Conservation (phyloP, 2,888 invertebrate genomes). For the Venusia cambrica region DNA sequence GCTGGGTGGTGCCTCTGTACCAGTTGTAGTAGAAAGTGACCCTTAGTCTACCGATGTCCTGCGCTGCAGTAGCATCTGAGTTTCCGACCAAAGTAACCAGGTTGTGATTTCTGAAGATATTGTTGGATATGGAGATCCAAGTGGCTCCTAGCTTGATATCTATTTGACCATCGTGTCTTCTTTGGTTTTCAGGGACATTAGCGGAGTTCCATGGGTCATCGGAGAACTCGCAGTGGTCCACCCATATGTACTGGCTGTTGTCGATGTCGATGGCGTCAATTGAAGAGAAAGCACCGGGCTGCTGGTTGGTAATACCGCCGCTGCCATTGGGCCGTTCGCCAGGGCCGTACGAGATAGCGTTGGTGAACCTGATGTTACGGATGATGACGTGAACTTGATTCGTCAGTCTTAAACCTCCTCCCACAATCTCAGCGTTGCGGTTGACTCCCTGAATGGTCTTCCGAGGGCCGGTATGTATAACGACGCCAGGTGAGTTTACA, state of each 20-base stretch:
- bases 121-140: slow-evolving; percentile 21
- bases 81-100: slow-evolving; percentile 20
- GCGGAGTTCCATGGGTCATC: slow-evolving; percentile 25
- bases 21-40: slow-evolving; percentile 22
- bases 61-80: slow-evolving; percentile 12
- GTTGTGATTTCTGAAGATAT: slow-evolving; percentile 27
- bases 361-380: slow-evolving; percentile 18
- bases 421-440: slow-evolving; percentile 15
- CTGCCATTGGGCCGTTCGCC: slow-evolving; percentile 21
- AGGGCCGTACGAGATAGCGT: slow-evolving; percentile 20
- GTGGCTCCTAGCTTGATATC: slow-evolving; percentile 18
- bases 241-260: slow-evolving; percentile 7
- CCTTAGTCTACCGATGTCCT: slow-evolving; percentile 17
- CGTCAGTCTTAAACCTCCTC: slow-evolving; percentile 13
- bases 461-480: slow-evolving; percentile 5
- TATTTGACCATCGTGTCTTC: slow-evolving; percentile 26
- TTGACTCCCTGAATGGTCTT: slow-evolving; percentile 19
- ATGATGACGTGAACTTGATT: slow-evolving; percentile 11
- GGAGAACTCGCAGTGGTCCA: slow-evolving; percentile 23
- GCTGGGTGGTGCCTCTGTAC: slow-evolving; percentile 21
- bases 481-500: slow-evolving; percentile 16
- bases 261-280: slow-evolving; percentile 16
- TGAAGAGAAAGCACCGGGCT: slow-evolving; percentile 14
- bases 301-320: slow-evolving; percentile 19
- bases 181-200: background rate